Evolutionary conservation across 2,888 invertebrate genomes (phyloP), one percentile per base, ranked within the genome.

Genomic region (Agrotis exclamationis): DNA sequence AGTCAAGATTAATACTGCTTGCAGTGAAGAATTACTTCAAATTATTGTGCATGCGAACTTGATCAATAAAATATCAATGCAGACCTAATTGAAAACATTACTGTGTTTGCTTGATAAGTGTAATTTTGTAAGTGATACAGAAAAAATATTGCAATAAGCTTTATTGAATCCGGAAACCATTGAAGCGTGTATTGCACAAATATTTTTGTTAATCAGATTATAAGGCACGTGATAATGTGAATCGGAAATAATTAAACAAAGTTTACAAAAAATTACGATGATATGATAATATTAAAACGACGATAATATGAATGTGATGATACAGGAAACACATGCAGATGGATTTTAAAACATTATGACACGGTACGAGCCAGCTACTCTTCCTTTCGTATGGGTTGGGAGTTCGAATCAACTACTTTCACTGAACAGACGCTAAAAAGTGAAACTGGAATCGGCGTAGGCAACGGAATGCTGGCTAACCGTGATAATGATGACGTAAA

Each of bases 341-440:
- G 82, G 75, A 79, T 79, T 82, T 88, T 85, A 88, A 86, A 84
- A 85, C 78, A 84, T 82, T 82, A 85, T 75, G 80, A 74, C 65
- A 86, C 69, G 59, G 83, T 88, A 87, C 86, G 83, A 88, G 82
- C 84, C 85, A 86, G n/a, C 33, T 39, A 56, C 56, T 56, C 56
- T 56, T 56, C 56, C 56, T 56, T 56, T 56, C 56, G 93, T 92
- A 95, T 94, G 91, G 93, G 93, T 93, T 91, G 89, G 90, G 90
- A 91, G 86, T 89, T 88, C 70, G 92, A 89, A 92, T 92, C 91
- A 84, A 90, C 90, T 85, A 95, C 96, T 96, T 96, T 96, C 96
- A 93, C 96, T 92, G 85, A 88, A 85, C 87, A 91, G 88, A 93
- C 90, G 93, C 94, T 95, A 95, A 95, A 94, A 96, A 95, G 96